Base-by-base conservation (phyloP, 2,888 invertebrate species). In the Cetonia aurata region DNA sequence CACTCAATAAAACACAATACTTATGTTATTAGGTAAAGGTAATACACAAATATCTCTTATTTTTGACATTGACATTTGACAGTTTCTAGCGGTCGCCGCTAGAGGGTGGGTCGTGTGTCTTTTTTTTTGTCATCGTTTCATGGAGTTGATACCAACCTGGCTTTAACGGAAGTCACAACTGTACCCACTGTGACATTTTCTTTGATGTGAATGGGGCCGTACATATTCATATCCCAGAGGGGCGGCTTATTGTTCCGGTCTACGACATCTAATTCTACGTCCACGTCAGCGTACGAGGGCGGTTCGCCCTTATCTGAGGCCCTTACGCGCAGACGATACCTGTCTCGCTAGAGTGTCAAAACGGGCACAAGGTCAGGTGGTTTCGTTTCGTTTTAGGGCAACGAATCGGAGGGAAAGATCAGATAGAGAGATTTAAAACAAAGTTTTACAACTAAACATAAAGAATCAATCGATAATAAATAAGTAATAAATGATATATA, bases 141-240 rank as follows among this genome's bases (percentile, higher is more conserved):
- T 17, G 67, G 25, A 41, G 53, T 68, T 82, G 86, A 93, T 94
- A 93, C 93, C 93, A 93, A 94, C 96, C 96, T 96, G 91, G 96
- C 96, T 93, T 96, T 96, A 89, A 96, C 94, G 89, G 95, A 93
- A 90, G 96, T 96, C 91, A 96, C 96, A 92, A 95, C 94, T 89
- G 96, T 96, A 92, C 96, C 96, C 91, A 96, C 95, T 92, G 96
- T 96, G 92, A 96, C 95, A 94, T 96, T 96, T 93, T 97, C 96
- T 91, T 93, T 94, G 92, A 96, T 95, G 93, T 94, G 93, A 90
- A 95, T 95, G 90, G 96, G 96, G 90, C 96, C 96, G 91, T 96
- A 96, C 89, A 95, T 91, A 89, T 91, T 92, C 89, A 91, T 91
- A 90, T 95, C 96, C 96, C 96, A 97, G 88, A 95, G 92, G 88